A percentile compares a stretch with the other conserved stretches of the same genome.
phyloP scores from a whole-genome alignment of 2,797 vertebrate genomes.

The Onychomys torridus region DNA sequence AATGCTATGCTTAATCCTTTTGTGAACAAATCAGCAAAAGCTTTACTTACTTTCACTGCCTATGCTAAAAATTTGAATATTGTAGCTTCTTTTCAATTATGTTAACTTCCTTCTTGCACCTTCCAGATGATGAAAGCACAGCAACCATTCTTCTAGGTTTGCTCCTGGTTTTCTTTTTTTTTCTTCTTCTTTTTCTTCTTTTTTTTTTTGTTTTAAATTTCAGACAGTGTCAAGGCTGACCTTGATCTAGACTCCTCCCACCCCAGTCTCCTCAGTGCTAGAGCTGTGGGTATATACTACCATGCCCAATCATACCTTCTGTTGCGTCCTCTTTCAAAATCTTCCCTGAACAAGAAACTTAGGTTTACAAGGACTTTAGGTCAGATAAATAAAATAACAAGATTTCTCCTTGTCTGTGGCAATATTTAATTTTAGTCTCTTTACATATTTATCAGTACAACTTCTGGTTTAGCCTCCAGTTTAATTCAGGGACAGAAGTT shows the following conservation, averaged over 20 bases:
- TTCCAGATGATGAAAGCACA: background rate
- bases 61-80: slow-evolving; percentile 3
- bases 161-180: background rate
- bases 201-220: background rate
- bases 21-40: background rate
- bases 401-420: background rate
- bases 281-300: no score
- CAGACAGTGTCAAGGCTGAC: background rate
- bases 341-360: background rate
- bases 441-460: background rate
- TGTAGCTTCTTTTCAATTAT: background rate
- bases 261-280: background rate
- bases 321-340: background rate
- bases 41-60: background rate
- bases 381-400: slow-evolving; percentile 20
- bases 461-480: background rate
- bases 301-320: background rate
- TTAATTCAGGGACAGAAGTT: background rate
- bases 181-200: no score
- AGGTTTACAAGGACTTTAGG: background rate
- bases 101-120: background rate
- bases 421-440: background rate
- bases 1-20: background rate
- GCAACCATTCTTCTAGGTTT: background rate
- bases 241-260: background rate